Percentiles rank a stretch among this genome's conserved stretches.
Evolutionary conservation across 2,797 vertebrate genomes (phyloP).

Genomic region (Fundulus diaphanus): DNA sequence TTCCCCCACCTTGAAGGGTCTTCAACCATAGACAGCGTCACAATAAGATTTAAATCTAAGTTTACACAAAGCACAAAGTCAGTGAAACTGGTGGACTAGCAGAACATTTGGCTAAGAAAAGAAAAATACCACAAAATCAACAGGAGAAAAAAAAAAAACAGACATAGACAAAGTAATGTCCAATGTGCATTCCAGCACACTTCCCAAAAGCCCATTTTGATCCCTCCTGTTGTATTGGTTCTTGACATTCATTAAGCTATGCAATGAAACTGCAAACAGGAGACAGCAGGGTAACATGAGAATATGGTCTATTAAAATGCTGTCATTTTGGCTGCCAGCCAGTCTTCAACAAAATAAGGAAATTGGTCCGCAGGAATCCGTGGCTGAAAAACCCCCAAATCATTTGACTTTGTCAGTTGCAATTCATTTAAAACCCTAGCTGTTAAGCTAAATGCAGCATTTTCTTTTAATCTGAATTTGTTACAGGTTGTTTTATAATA

Average conservation of each 20-base stretch:
- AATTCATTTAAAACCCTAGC: slow-evolving; percentile 9
- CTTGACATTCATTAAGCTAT: slow-evolving; percentile 70
- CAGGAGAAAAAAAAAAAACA: slow-evolving; percentile 25
- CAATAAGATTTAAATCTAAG: neutral
- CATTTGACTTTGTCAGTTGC: slow-evolving; percentile 7
- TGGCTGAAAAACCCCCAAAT: neutral
- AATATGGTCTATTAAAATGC: slow-evolving; percentile 63
- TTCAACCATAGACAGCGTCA: neutral
- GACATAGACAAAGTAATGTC: slow-evolving; percentile 50
- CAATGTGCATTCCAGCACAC: slow-evolving; percentile 46
- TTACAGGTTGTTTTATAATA: neutral
- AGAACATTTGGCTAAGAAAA: neutral
- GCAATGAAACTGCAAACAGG: slow-evolving; percentile 52
- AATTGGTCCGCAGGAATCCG: slow-evolving; percentile 41
- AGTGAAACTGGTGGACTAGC: slow-evolving; percentile 16
- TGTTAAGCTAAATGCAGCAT: neutral
- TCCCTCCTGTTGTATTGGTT: slow-evolving; percentile 64
- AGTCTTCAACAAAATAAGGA: slow-evolving; percentile 43
- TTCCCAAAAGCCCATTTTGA: slow-evolving; percentile 49
- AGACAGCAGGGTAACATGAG: slow-evolving; percentile 51
- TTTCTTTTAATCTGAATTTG: neutral
- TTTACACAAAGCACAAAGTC: neutral
- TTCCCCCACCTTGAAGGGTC: neutral
- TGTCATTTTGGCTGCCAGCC: slow-evolving; percentile 56
- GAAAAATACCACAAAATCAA: slow-evolving; percentile 18